phyloP scores from a whole-genome alignment of 2,888 invertebrate species.

The Sepioteuthis lessoniana region DNA sequence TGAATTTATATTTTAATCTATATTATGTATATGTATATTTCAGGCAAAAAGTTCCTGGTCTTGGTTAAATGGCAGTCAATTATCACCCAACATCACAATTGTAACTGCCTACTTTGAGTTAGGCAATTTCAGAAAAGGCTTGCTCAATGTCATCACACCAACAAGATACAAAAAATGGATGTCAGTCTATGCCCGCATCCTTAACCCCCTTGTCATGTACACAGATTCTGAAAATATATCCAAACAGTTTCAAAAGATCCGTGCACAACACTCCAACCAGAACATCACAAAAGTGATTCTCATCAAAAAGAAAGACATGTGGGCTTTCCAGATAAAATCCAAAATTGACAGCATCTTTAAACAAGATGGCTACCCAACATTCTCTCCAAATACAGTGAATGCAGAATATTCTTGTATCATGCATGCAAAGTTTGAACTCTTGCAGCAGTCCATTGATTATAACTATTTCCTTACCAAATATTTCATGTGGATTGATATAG shows the following conservation, averaged over 20 bases:
- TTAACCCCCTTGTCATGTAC: conserved; percentile 66
- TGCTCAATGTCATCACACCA: background rate
- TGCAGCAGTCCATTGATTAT: conserved; percentile 59
- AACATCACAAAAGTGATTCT: conserved; percentile 57
- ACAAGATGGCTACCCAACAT: conserved; percentile 63
- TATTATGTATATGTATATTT: background rate
- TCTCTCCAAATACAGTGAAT: conserved; percentile 67
- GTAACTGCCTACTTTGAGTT: conserved; percentile 43
- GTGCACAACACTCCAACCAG: conserved; percentile 54
- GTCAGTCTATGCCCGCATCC: conserved; percentile 61
- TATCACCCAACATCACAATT: conserved; percentile 12
- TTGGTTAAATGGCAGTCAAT: background rate
- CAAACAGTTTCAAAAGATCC: conserved; percentile 55
- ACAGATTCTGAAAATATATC: conserved; percentile 60
- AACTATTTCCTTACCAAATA: conserved; percentile 64
- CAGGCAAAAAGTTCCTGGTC: background rate
- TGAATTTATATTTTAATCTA: no score
- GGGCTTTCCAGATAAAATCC: conserved; percentile 62
- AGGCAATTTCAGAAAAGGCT: conserved; percentile 13
- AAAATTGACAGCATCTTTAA: conserved; percentile 60
- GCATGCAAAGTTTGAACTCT: conserved; percentile 71
- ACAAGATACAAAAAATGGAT: conserved; percentile 65
- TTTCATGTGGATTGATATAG: conserved; percentile 69
- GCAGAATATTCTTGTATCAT: conserved; percentile 68
- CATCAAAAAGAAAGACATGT: conserved; percentile 57